These are phyloP conservation scores for Zaprionus bogoriensis DNA, from an alignment of 2,888 invertebrate species.

Conservation along the genomic window DNA sequence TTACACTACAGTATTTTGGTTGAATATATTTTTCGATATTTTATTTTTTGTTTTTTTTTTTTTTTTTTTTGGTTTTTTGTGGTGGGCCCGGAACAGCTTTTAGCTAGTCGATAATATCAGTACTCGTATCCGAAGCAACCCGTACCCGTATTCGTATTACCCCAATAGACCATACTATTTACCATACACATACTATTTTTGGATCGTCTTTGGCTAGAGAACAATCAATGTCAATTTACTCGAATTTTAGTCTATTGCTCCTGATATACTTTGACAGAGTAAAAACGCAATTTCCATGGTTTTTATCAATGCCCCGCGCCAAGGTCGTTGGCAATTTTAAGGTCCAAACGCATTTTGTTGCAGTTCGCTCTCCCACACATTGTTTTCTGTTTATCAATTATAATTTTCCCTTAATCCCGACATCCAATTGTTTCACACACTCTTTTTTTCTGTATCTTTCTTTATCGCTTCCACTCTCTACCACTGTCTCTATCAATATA, in stretches of 20 bases:
- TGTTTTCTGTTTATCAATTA: neutral
- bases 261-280: slow-evolving; percentile 82
- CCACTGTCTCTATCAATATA: too few species aligned
- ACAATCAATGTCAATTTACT: slow-evolving; percentile 75
- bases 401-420: neutral
- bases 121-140: neutral
- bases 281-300: slow-evolving; percentile 59
- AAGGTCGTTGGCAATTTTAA: slow-evolving; percentile 81
- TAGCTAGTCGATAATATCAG: slow-evolving; percentile 29
- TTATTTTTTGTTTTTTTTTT: slow-evolving; percentile 2
- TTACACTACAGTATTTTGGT: slow-evolving; percentile 13
- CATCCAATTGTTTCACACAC: neutral
- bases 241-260: slow-evolving; percentile 82
- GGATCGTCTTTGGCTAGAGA: slow-evolving; percentile 63
- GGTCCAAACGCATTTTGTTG: slow-evolving; percentile 55
- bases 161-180: neutral
- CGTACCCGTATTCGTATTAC: slow-evolving; percentile 28
- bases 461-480: too few species aligned
- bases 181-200: slow-evolving; percentile 18
- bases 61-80: slow-evolving; percentile 1
- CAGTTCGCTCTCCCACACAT: slow-evolving; percentile 14
- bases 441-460: too few species aligned
- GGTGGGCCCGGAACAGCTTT: slow-evolving; percentile 28
- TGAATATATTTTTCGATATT: too few species aligned
- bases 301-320: slow-evolving; percentile 58